phyloP scores from a whole-genome alignment of 2,888 invertebrate species.

The Microctonus hyperodae region DNA sequence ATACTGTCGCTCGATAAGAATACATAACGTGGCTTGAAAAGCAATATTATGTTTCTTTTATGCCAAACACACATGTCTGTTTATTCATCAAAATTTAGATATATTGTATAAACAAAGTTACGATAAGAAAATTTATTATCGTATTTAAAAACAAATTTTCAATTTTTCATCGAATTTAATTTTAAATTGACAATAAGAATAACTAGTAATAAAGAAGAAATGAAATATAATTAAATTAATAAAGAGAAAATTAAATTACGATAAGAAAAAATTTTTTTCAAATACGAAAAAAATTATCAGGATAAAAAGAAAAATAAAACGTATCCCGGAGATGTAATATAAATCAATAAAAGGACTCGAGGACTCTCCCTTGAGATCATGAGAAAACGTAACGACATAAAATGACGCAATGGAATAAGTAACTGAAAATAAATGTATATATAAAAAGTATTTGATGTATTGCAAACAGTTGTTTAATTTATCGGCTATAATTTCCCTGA shows the following conservation, averaged over 20 bases:
- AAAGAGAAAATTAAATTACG: not conserved
- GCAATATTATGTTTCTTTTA: not conserved
- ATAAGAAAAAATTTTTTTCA: not conserved
- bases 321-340: slow-evolving; percentile 2
- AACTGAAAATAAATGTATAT: not conserved
- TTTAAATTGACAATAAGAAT: too few relatives aligned
- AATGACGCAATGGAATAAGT: not conserved
- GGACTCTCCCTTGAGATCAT: not conserved
- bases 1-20: not conserved
- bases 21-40: not conserved
- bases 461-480: too few relatives aligned
- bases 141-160: not conserved
- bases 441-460: not conserved
- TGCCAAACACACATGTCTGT: not conserved
- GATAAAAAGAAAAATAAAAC: slow-evolving; percentile 16
- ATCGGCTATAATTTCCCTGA: too few relatives aligned
- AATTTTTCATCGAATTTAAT: too few relatives aligned
- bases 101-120: not conserved
- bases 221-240: slow-evolving; percentile 3
- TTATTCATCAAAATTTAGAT: not conserved
- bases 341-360: not conserved
- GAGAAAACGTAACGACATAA: not conserved
- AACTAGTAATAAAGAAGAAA: too few relatives aligned
- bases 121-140: not conserved
- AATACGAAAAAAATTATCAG: not conserved